These are phyloP conservation scores for Agapornis canus DNA, from an alignment of 2,797 vertebrate species.

Conservation along the genomic window DNA sequence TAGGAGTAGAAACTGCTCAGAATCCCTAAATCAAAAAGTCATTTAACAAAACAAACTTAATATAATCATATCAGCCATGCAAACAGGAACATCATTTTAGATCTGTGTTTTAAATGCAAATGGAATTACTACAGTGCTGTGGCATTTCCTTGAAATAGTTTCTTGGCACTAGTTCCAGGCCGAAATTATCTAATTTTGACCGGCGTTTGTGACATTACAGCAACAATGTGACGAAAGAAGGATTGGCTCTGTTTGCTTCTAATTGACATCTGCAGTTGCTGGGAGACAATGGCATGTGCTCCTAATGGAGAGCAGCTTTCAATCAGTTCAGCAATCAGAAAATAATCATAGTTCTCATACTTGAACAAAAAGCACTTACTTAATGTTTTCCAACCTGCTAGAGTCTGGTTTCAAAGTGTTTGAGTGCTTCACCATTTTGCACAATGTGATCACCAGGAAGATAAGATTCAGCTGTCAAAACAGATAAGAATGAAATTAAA, in stretches of 20 bases:
- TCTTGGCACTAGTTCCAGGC: conserved; percentile 66
- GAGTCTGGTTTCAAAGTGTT: conserved; percentile 99
- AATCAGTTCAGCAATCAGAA: conserved; percentile 76
- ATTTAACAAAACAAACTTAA: conserved; percentile 84
- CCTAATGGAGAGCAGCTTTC: conserved; percentile 75
- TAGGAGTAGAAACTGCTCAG: conserved; percentile 76
- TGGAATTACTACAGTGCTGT: conserved; percentile 71
- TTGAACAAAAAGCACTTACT: conserved; percentile 89
- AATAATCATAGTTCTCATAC: conserved; percentile 72
- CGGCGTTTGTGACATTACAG: conserved; percentile 61
- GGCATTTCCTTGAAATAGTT: conserved; percentile 73
- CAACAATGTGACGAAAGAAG: conserved; percentile 65
- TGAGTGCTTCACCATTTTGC: conserved; percentile 99
- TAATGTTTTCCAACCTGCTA: conserved; percentile 99
- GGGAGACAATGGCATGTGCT: conserved; percentile 70
- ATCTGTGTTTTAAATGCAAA: conserved; percentile 80
- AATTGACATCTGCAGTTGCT: conserved; percentile 73
- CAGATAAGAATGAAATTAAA: conserved; percentile 77
- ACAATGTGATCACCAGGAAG: conserved; percentile 99
- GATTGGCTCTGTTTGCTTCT: conserved; percentile 68
- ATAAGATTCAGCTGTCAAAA: conserved; percentile 97
- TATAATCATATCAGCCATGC: conserved; percentile 78
- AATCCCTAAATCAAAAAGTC: conserved; percentile 78
- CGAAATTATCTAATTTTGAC: conserved; percentile 76
- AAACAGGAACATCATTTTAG: conserved; percentile 76